These are phyloP conservation scores for Parapsyche elsis DNA, from an alignment of 1,140 invertebrate genomes.

Conservation along the genomic window DNA sequence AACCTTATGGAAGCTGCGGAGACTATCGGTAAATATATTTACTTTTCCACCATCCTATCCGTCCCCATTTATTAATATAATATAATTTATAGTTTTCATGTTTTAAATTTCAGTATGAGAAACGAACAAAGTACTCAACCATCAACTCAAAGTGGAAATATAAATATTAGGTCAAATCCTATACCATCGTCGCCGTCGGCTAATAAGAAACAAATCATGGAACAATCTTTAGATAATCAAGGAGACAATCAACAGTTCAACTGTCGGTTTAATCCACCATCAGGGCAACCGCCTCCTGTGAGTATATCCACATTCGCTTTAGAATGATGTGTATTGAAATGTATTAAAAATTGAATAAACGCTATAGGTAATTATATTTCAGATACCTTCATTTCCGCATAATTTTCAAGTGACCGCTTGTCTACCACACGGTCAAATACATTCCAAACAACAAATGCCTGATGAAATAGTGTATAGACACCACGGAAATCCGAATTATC, in stretches of 20 bases:
- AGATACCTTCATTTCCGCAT: slow-evolving; percentile 53
- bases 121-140: slow-evolving; percentile 37
- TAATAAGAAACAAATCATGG: slow-evolving; percentile 49
- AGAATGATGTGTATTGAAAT: background rate
- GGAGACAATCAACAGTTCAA: slow-evolving; percentile 54
- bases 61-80: background rate
- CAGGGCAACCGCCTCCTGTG: slow-evolving; percentile 48
- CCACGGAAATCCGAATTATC: slow-evolving; percentile 42
- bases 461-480: slow-evolving; percentile 38
- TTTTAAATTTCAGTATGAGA: slow-evolving; percentile 29
- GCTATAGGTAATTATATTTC: slow-evolving; percentile 37
- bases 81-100: background rate
- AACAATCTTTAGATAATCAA: slow-evolving; percentile 26
- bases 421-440: slow-evolving; percentile 41
- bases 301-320: background rate
- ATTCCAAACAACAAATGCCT: slow-evolving; percentile 49
- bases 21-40: slow-evolving; percentile 50
- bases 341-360: too few relatives aligned
- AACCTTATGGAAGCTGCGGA: slow-evolving; percentile 54
- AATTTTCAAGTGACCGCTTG: slow-evolving; percentile 49
- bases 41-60: background rate
- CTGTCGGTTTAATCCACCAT: slow-evolving; percentile 50
- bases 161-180: slow-evolving; percentile 53
- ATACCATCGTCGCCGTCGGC: slow-evolving; percentile 50
- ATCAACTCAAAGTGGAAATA: slow-evolving; percentile 40